Base-by-base conservation (phyloP, 2,797 vertebrate genomes). In the Pampus argenteus region DNA sequence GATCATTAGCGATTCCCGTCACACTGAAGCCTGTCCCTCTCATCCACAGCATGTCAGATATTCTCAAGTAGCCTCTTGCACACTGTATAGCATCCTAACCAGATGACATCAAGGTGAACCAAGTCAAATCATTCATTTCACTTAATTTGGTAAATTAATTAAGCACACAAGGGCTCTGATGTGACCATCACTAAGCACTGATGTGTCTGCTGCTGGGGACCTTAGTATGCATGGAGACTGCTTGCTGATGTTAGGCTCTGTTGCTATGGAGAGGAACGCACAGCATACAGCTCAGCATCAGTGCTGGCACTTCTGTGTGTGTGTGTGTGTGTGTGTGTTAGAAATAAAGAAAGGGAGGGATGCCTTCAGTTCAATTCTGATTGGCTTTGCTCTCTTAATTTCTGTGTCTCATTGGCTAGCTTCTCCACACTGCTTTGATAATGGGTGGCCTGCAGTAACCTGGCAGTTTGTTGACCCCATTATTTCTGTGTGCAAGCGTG, bases 1-100 rank as follows among this genome's bases (percentile, higher is more conserved):
- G 48, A 80, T 90, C 88, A 93, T 95, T 93, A 89, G 64, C 52
- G 6, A 94, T 94, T 92, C 93, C 59, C 63, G 58, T 91, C 93
- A 93, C 93, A 89, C 82, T 55, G 9, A 48, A 73, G 75, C 70
- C 85, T 49, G 74, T 83, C 74, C 63, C 69, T 68, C 66, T 76
- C 63, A 76, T 76, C 74, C 85, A 83, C 77, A 45, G 72, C 79
- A 72, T 67, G 74, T 75, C 79, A 79, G 2, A 60, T 71, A 61
- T 36, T 47, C 40, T 68, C 45, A 56, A 80, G 28, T 44, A 73
- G 44, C 28, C 71, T 60, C 52, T 58, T 68, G 38, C 22, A n/a
- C 42, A 57, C 56, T 31, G 8, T 29, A 29, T 45, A 48, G 62
- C 17, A 18, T 17, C 38, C 31, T 5, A 20, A 11, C 8, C 25